phyloP scores from a whole-genome alignment of 2,113 vertebrate genomes.

The Cyanoderma ruficeps region DNA sequence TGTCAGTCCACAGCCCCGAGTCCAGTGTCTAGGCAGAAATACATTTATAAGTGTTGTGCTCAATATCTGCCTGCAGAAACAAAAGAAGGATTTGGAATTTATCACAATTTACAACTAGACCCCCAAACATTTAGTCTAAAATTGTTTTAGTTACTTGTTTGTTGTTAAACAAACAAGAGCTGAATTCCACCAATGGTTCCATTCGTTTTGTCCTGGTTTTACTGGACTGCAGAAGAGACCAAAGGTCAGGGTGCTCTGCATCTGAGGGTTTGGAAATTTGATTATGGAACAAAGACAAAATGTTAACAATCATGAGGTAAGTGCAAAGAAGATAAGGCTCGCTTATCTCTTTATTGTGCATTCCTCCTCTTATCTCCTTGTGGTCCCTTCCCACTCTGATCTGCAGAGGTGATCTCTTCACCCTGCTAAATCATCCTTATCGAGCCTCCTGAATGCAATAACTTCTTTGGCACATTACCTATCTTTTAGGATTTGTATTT shows the following conservation, averaged over 20 bases:
- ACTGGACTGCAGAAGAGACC: neutral
- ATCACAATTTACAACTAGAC: neutral
- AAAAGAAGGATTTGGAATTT: neutral
- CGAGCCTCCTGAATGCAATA: slow-evolving; percentile 36
- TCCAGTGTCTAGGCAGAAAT: neutral
- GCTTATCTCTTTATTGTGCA: neutral
- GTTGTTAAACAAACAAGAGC: neutral
- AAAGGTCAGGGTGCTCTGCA: neutral
- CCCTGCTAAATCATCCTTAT: slow-evolving; percentile 59
- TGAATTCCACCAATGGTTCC: neutral
- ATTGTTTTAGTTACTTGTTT: neutral
- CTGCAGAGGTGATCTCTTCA: slow-evolving; percentile 45
- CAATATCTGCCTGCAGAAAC: neutral
- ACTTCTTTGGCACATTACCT: slow-evolving; percentile 45
- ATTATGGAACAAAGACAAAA: slow-evolving; percentile 3
- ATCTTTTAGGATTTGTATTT: slow-evolving; percentile 53
- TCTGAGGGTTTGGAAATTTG: neutral
- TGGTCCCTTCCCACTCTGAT: slow-evolving; percentile 1
- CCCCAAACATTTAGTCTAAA: neutral
- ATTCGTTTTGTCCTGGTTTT: neutral
- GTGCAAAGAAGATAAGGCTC: neutral
- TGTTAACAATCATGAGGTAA: neutral
- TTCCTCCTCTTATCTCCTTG: slow-evolving; percentile 5
- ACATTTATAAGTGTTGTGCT: neutral
- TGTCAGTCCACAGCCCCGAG: neutral